Conservation (phyloP, 2,888 invertebrate genomes). For the Alloscopus bannaensis region DNA sequence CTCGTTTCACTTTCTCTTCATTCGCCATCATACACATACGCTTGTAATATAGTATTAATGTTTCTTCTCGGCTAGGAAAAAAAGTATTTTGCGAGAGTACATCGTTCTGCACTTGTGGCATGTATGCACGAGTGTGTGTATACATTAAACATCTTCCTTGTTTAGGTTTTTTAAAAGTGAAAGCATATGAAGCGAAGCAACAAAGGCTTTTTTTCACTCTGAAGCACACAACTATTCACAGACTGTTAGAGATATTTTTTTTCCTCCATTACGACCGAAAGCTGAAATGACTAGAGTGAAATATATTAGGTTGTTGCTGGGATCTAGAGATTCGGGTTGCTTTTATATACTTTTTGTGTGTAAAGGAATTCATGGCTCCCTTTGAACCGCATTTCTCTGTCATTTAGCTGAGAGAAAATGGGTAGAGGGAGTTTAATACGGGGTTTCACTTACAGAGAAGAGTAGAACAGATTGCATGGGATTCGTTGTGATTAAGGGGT, state of each 20-base stretch:
- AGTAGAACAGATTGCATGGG: slow-evolving; percentile 1
- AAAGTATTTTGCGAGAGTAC: no score
- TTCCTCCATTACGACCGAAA: not conserved
- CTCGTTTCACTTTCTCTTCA: not conserved
- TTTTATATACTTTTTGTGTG: not conserved
- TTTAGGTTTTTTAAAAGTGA: not conserved
- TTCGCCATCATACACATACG: not conserved
- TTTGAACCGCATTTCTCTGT: not conserved
- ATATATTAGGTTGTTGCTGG: not conserved
- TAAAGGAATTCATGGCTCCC: not conserved
- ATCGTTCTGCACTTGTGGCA: not conserved
- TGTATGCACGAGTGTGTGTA: slow-evolving; percentile 2
- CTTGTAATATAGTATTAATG: not conserved
- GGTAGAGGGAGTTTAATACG: no score
- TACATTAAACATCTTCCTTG: not conserved
- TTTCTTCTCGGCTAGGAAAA: no score
- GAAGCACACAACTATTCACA: not conserved
- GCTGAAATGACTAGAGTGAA: not conserved
- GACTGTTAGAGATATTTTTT: not conserved
- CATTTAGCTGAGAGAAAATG: not conserved
- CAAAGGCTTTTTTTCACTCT: not conserved
- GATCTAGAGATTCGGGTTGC: not conserved
- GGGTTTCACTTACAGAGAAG: not conserved
- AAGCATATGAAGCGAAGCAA: not conserved
- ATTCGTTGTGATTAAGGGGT: slow-evolving; percentile 7